Conservation (phyloP, 1,140 invertebrate species). For the Trialeurodes vaporariorum region DNA sequence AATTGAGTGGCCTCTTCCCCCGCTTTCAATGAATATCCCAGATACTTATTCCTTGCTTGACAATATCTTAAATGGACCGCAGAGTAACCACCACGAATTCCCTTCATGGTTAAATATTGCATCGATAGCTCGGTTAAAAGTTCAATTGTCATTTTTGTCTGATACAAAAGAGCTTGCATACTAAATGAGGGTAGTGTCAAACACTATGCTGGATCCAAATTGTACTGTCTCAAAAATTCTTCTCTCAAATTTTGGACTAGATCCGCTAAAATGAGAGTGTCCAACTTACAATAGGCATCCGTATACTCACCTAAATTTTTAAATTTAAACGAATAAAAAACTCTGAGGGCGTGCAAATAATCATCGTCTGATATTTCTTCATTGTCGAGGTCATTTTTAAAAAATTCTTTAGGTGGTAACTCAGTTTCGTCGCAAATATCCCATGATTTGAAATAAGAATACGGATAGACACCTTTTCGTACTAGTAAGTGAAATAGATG, state of each 20-base stretch:
- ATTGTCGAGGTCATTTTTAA: conserved; percentile 32
- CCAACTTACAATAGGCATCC: conserved; percentile 36
- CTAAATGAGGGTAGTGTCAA: conserved; percentile 32
- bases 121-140: conserved; percentile 37
- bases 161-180: conserved; percentile 35
- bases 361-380: conserved; percentile 27
- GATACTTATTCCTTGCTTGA: conserved; percentile 37
- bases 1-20: conserved; percentile 30
- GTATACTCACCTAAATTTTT: conserved; percentile 33
- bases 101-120: conserved; percentile 32
- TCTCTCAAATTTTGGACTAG: conserved; percentile 34
- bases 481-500: conserved; percentile 13
- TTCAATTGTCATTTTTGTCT: conserved; percentile 35
- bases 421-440: conserved; percentile 25
- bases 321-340: conserved; percentile 33
- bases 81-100: conserved; percentile 24
- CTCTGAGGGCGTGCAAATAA: conserved; percentile 32
- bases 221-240: conserved; percentile 27
- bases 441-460: conserved; percentile 25
- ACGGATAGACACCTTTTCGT: conserved; percentile 27
- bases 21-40: conserved; percentile 33
- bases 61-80: conserved; percentile 33
- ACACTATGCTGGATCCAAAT: conserved; percentile 23
- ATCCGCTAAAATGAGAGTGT: conserved; percentile 33
- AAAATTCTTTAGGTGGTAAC: conserved; percentile 30